Percentiles rank a stretch among this genome's conserved stretches.
These are phyloP conservation scores for Centruroides vittatus DNA, from an alignment of 1,140 invertebrate genomes.

Conservation along the genomic window DNA sequence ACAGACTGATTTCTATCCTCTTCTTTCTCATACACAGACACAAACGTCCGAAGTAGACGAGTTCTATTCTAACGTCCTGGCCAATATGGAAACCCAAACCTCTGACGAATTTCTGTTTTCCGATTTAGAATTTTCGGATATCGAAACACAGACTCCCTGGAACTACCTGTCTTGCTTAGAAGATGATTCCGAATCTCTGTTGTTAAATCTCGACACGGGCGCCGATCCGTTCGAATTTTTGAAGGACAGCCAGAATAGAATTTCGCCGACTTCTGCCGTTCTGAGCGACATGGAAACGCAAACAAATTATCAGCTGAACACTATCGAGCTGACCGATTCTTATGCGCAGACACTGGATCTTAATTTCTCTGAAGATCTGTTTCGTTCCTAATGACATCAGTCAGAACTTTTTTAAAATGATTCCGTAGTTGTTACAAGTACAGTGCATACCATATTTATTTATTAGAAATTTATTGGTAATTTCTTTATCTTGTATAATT, in stretches of 20 bases:
- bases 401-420: too few species aligned
- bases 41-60: neutral
- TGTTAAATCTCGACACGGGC: neutral
- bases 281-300: slow-evolving; percentile 8
- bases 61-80: neutral
- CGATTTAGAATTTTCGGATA: slow-evolving; percentile 16
- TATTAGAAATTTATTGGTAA: too few species aligned
- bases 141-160: slow-evolving; percentile 18
- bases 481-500: too few species aligned
- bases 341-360: slow-evolving; percentile 11
- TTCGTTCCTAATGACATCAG: too few species aligned
- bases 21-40: too few species aligned
- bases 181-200: slow-evolving; percentile 10
- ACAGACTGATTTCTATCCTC: too few species aligned
- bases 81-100: slow-evolving; percentile 13
- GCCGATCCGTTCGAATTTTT: slow-evolving; percentile 4
- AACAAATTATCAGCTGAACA: slow-evolving; percentile 2
- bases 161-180: slow-evolving; percentile 12
- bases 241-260: neutral
- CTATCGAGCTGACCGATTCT: slow-evolving; percentile 7
- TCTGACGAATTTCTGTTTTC: slow-evolving; percentile 13
- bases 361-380: too few species aligned
- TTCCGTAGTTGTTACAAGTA: too few species aligned
- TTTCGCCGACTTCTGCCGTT: neutral
- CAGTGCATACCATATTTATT: too few species aligned